Percentiles rank a stretch among this genome's conserved stretches.
Evolutionary conservation across 2,888 invertebrate genomes (phyloP).

Genomic region (Amiota minor): DNA sequence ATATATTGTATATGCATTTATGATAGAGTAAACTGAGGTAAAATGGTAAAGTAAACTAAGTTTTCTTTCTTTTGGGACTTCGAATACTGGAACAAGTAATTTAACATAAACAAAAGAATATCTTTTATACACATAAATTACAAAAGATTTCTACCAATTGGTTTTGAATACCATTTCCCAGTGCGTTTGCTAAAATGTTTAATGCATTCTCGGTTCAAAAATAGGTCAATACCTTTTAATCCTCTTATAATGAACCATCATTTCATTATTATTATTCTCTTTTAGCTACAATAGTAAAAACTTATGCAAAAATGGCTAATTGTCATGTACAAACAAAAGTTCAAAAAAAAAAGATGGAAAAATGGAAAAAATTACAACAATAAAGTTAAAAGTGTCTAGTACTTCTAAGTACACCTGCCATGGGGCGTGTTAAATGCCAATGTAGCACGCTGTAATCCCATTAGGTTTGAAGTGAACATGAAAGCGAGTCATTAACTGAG

Average conservation of each 20-base stretch:
- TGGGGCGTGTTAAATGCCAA: background rate
- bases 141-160: too few relatives aligned
- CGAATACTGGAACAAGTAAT: too few relatives aligned
- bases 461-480: background rate
- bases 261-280: background rate
- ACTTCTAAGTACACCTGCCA: background rate
- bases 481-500: background rate
- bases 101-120: too few relatives aligned
- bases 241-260: background rate
- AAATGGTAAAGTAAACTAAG: too few relatives aligned
- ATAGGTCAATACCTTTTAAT: conserved; percentile 22
- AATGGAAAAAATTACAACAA: background rate
- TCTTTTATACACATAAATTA: too few relatives aligned
- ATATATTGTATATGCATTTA: too few relatives aligned
- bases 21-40: too few relatives aligned
- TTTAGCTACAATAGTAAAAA: background rate
- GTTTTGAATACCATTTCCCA: too few relatives aligned
- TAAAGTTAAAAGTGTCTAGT: too few relatives aligned
- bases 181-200: background rate
- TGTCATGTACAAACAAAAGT: background rate
- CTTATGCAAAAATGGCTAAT: background rate
- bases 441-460: background rate
- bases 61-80: too few relatives aligned
- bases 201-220: background rate
- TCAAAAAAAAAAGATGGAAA: background rate